Base-by-base conservation (phyloP, 1,140 invertebrate species). In the Epicauta chinensis region DNA sequence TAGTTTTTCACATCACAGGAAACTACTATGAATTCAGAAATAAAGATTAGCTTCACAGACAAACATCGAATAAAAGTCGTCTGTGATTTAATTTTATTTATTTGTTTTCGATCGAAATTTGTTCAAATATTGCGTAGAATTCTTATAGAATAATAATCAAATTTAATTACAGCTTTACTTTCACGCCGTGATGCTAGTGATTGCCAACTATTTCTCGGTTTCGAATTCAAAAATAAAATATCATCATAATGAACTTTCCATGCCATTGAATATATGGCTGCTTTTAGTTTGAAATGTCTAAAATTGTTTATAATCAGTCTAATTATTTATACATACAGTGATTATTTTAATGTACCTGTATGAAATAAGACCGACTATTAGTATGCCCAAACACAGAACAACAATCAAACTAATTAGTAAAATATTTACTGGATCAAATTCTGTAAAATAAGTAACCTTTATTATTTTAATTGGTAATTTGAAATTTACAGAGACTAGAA, bases 231-330 rank as follows among this genome's bases (percentile, higher is more conserved):
- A 17, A 75, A 62, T 11, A 73, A 69, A 1, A 94, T 81, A 54
- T 97, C 93, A 49, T 85, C 82, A 79, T 87, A 89, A 55, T 82
- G 80, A 0, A 98, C 85, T 61, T 89, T 85, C 95, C 95, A 98
- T 14, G 87, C 91, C 91, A 96, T 96, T 17, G 92, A 91, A 1
- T 89, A 91, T 50, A 98, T 84, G 73, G 95, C 93, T 0, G 88
- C 86, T 71, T 97, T 93, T 14, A 94, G 72, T 66, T 90, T 93
- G 68, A 91, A 93, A 69, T 92, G 90, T 61, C 93, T 95, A 72
- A 38, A 75, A 54, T 40, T n/a, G n/a, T n/a, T n/a, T n/a, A 29
- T 39, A 36, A 13, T 4, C 11, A 15, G 37, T 23, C 43, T 6
- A 16, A 11, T 17, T 10, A 11, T 39, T 37, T 9, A 36, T 38